Conservation (phyloP, 1,140 invertebrate genomes). For the Drosophila murphyi region DNA sequence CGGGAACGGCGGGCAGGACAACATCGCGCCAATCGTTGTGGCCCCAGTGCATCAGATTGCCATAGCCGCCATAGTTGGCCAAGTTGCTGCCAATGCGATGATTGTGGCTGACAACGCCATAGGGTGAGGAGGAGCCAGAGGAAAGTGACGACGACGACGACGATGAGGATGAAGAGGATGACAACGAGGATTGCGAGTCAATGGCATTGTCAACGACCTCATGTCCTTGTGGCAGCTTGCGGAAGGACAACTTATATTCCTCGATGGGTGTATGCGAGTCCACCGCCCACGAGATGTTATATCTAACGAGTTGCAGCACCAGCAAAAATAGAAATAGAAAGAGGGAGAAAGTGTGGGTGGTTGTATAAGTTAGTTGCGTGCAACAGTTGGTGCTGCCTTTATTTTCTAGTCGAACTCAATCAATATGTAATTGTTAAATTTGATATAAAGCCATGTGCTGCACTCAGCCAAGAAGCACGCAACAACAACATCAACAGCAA, state of each 20-base stretch:
- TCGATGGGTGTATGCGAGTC: slow-evolving; percentile 88
- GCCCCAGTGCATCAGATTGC: slow-evolving; percentile 83
- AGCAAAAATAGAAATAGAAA: slow-evolving; percentile 8
- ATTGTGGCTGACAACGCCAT: slow-evolving; percentile 65
- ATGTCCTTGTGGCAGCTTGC: slow-evolving; percentile 86
- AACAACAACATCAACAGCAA: slow-evolving; percentile 34
- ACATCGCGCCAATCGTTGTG: slow-evolving; percentile 87
- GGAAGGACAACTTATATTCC: slow-evolving; percentile 88
- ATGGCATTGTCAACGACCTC: slow-evolving; percentile 85
- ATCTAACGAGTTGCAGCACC: slow-evolving; percentile 75
- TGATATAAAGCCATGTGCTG: slow-evolving; percentile 52
- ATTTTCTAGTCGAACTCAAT: slow-evolving; percentile 57
- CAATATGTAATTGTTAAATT: slow-evolving; percentile 80
- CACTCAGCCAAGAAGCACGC: slow-evolving; percentile 8
- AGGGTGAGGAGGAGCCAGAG: slow-evolving; percentile 33
- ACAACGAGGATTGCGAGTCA: slow-evolving; percentile 84
- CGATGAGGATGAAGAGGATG: slow-evolving; percentile 68
- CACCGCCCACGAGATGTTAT: slow-evolving; percentile 89
- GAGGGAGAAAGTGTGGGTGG: background rate
- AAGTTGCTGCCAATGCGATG: slow-evolving; percentile 75
- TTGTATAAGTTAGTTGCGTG: slow-evolving; percentile 53
- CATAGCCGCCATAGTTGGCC: slow-evolving; percentile 75
- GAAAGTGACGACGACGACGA: slow-evolving; percentile 46
- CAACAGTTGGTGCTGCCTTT: slow-evolving; percentile 73
- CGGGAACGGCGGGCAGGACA: slow-evolving; percentile 86